These are phyloP conservation scores for Arge pagana DNA, from an alignment of 2,888 invertebrate species.

Conservation along the genomic window DNA sequence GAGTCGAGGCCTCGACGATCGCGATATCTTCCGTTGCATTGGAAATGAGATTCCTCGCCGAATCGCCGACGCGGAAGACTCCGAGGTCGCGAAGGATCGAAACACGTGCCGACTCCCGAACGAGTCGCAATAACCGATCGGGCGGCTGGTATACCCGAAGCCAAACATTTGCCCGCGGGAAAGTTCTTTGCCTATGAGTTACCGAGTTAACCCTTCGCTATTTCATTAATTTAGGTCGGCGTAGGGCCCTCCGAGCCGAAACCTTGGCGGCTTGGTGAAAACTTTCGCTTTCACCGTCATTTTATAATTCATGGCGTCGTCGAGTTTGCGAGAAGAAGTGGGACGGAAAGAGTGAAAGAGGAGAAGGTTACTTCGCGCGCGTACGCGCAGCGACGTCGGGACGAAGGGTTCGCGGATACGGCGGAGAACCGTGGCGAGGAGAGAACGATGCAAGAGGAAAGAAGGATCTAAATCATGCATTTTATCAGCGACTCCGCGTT, in stretches of 20 bases:
- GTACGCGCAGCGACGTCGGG: conserved; percentile 8
- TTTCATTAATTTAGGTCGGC: conserved; percentile 55
- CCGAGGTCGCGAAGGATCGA: no score
- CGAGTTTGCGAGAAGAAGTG: no score
- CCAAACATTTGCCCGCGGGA: conserved; percentile 50
- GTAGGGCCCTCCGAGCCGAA: conserved; percentile 29
- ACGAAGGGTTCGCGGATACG: conserved; percentile 11
- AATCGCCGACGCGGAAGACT: no score
- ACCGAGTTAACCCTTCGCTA: conserved; percentile 52
- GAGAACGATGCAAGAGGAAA: conserved; percentile 28
- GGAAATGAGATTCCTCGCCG: no score
- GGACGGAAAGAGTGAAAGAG: conserved; percentile 8
- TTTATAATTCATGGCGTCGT: conserved; percentile 57
- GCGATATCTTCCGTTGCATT: no score
- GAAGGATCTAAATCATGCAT: conserved; percentile 53
- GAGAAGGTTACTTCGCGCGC: conserved; percentile 4
- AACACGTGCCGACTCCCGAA: no score
- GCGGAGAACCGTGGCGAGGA: background rate
- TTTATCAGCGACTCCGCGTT: conserved; percentile 43
- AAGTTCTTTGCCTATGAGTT: conserved; percentile 43
- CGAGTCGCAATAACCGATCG: no score
- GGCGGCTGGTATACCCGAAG: conserved; percentile 24
- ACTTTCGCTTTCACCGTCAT: conserved; percentile 58
- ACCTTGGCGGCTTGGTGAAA: conserved; percentile 34
- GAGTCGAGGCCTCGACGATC: no score